Evolutionary conservation across 2,888 invertebrate species (phyloP).

Genomic region (Tiliacea citrago): DNA sequence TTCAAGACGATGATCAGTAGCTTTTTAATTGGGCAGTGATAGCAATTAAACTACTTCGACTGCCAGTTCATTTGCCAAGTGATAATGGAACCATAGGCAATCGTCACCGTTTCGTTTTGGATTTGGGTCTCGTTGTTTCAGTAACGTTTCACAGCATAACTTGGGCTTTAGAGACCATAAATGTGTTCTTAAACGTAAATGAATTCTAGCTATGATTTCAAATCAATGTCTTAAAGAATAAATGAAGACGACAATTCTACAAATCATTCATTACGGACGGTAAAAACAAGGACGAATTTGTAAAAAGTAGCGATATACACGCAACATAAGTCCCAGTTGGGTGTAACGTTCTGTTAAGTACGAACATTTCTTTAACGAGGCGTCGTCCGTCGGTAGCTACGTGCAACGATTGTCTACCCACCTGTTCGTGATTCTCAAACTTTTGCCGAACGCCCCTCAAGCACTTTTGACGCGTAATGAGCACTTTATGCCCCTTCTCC

Average conservation of each 20-base stretch:
- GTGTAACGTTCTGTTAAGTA: conserved; percentile 66
- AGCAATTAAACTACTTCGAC: not conserved
- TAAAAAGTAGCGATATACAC: conserved; percentile 44
- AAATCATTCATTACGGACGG: conserved; percentile 16
- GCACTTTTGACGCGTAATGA: conserved; percentile 83
- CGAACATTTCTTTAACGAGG: conserved; percentile 66
- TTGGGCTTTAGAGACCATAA: not conserved
- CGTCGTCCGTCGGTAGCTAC: conserved; percentile 43
- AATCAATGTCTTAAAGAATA: not conserved
- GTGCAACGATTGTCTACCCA: conserved; percentile 60
- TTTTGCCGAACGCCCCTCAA: conserved; percentile 71
- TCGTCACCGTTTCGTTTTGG: not conserved
- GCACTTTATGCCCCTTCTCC: conserved; percentile 78
- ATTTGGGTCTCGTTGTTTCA: too few relatives aligned
- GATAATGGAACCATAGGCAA: not conserved
- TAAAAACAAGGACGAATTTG: conserved; percentile 28
- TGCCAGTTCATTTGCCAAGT: conserved; percentile 3
- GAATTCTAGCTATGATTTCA: not conserved
- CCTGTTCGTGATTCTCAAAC: conserved; percentile 69
- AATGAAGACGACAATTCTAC: not conserved
- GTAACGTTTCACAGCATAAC: not conserved
- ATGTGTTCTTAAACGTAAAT: not conserved
- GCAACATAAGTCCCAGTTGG: conserved; percentile 46
- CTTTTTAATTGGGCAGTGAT: conserved; percentile 1
- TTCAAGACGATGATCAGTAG: not conserved